Evolutionary conservation across 2,797 vertebrate genomes (phyloP).

Genomic region (Lepus townsendii): DNA sequence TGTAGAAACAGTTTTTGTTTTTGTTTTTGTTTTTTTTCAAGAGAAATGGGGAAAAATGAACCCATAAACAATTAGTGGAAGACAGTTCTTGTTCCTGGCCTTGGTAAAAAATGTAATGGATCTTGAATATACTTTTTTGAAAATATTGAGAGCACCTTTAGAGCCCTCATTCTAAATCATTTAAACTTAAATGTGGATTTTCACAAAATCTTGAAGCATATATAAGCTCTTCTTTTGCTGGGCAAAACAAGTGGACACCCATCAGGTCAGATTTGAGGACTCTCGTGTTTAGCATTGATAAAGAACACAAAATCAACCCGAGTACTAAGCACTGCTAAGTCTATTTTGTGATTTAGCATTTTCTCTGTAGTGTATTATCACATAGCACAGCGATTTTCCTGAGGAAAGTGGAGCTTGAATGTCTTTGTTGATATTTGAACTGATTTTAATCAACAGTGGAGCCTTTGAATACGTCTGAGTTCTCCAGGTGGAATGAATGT

Average conservation of each 20-base stretch:
- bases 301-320: neutral
- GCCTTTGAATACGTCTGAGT: conserved; percentile 26
- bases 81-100: neutral
- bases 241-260: neutral
- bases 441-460: conserved; percentile 65
- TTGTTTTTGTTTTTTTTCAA: neutral
- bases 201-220: neutral
- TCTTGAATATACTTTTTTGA: neutral
- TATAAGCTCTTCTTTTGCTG: neutral
- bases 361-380: neutral
- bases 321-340: neutral
- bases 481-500: conserved; percentile 56
- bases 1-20: neutral
- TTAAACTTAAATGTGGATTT: conserved; percentile 7
- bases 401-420: conserved; percentile 18
- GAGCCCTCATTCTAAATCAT: neutral
- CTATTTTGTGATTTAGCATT: neutral
- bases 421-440: conserved; percentile 39
- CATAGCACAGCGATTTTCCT: neutral
- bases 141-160: neutral
- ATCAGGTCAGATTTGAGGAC: neutral
- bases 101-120: neutral
- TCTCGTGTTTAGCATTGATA: neutral
- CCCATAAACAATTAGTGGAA: neutral
- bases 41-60: neutral